Evolutionary conservation across 2,888 invertebrate genomes (phyloP), one percentile per base, ranked within the genome.

Genomic region (Nipponacmea schrenckii): DNA sequence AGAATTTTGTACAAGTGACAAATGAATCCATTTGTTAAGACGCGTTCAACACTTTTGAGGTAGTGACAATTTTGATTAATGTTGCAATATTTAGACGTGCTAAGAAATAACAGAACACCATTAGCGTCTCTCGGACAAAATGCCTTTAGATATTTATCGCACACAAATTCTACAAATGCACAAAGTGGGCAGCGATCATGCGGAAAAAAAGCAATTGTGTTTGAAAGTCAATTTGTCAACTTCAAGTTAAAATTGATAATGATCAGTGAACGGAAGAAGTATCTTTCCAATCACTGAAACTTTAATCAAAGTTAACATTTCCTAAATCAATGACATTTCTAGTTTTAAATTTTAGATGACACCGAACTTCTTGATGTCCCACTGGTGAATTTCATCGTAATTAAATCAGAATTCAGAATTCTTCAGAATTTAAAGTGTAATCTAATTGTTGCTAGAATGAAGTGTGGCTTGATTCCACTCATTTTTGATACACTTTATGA

Each of bases 181-280:
- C 56, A 56, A 56, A 56, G 20, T 20, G 56, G 56, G 20, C 20
- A 56, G 20, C 56, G 56, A 12, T 56, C 56, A 56, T 7, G 56
- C 56, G 24, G 56, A 56, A 56, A 24, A 56, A 56, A 56, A 56
- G 56, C 56, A 56, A 56, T 56, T 56, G 56, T 56, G 20, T 56
- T 56, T 56, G 20, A 56, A 56, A 15, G 56, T 24, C 56, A 56
- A 56, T 56, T 56, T 56, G 56, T 56, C 56, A 56, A 56, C 56
- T 56, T 56, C 56, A 56, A 24, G 12, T 56, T 56, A 24, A 24
- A 24, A 56, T 56, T 56, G 56, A 56, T 56, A 56, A 20, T 20
- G 14, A 12, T 24, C 56, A 24, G 12, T 56, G 20, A 56, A 56
- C 56, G n/a, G 56, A 56, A 10, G 10, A 20, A 56, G 2, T 56